A percentile compares a stretch with the other conserved stretches of the same genome.
phyloP scores from a whole-genome alignment of 1,140 invertebrate genomes.

The Probaryconus sp. region DNA sequence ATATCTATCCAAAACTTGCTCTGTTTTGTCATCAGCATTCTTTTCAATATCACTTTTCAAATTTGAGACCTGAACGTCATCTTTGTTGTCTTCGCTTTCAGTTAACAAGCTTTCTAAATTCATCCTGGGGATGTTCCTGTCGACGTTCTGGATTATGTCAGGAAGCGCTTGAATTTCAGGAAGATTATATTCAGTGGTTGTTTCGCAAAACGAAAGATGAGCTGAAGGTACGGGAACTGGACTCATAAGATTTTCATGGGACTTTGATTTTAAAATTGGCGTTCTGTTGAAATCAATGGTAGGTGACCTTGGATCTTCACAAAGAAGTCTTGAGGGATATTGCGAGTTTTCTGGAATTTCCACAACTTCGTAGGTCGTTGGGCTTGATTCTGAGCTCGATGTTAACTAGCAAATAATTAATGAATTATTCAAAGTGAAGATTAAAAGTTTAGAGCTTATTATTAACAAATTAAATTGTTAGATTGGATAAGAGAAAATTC shows the following conservation, averaged over 20 bases:
- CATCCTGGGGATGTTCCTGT: background rate
- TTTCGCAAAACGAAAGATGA: slow-evolving; percentile 59
- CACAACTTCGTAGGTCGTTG: slow-evolving; percentile 7
- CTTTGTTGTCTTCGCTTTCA: too few species aligned
- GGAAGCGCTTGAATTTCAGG: slow-evolving; percentile 65
- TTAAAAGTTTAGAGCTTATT: slow-evolving; percentile 3
- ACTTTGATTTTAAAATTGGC: slow-evolving; percentile 67
- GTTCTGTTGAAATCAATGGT: slow-evolving; percentile 70
- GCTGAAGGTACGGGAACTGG: background rate
- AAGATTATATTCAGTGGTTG: slow-evolving; percentile 40
- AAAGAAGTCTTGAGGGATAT: slow-evolving; percentile 30
- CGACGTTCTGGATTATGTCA: slow-evolving; percentile 44
- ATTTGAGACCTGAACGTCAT: too few species aligned
- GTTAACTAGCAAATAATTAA: slow-evolving; percentile 18
- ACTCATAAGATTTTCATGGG: slow-evolving; percentile 42
- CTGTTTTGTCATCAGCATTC: background rate
- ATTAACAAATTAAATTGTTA: too few species aligned
- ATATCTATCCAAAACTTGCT: slow-evolving; percentile 1
- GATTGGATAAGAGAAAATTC: too few species aligned
- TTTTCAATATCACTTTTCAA: slow-evolving; percentile 14
- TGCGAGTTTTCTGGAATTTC: slow-evolving; percentile 26
- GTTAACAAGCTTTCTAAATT: slow-evolving; percentile 5
- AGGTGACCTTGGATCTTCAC: slow-evolving; percentile 71
- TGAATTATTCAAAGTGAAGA: slow-evolving; percentile 24
- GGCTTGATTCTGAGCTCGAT: slow-evolving; percentile 22